Evolutionary conservation across 2,113 vertebrate species (phyloP), one percentile per base, ranked within the genome.

Genomic region (Malurus melanocephalus): DNA sequence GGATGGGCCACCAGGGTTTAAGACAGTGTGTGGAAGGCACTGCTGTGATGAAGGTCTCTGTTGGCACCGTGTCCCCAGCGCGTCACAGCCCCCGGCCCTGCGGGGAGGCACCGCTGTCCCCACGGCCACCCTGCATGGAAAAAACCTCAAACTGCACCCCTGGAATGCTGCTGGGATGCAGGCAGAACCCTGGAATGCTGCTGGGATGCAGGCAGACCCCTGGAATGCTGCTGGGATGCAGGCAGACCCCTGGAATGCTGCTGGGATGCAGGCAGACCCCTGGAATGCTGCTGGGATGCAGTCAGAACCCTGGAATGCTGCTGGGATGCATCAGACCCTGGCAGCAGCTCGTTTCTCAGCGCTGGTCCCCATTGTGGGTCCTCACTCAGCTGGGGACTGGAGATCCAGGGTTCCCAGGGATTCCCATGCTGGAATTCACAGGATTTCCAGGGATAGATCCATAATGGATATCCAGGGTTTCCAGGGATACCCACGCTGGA

Each of bases 11-110:
- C 62, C n/a, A 43, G 93, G 88, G 30, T 53, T 94, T 95, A 95
- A 95, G 92, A 95, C 92, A 91, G 88, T 43, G 95, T 79, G 95
- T 95, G 84, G 92, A 95, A 94, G 93, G 94, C 90, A 96, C 94
- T 90, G 94, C 93, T 90, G 88, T 93, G 94, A 60, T 91, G 93
- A 95, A 95, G 90, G 93, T 87, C 90, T 89, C 85, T 77, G 57
- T 4, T 21, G 87, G 66, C 87, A 51, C 59, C 7, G 2, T 0
- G 26, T 55, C 87, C 80, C 74, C 62, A 11, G 24, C 4, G 40
- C 1, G 87, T 10, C 53, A 11, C 57, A 61, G 73, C 81, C 80
- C 68, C 6, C 4, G 60, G 81, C 65, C 45, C 69, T 16, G 66
- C 2, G 6, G 76, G 80, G 84, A 93, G 89, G 83, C 68, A 69